These are phyloP conservation scores for Brachyrhaphis roseni DNA, from an alignment of 2,797 vertebrate species.

Conservation along the genomic window DNA sequence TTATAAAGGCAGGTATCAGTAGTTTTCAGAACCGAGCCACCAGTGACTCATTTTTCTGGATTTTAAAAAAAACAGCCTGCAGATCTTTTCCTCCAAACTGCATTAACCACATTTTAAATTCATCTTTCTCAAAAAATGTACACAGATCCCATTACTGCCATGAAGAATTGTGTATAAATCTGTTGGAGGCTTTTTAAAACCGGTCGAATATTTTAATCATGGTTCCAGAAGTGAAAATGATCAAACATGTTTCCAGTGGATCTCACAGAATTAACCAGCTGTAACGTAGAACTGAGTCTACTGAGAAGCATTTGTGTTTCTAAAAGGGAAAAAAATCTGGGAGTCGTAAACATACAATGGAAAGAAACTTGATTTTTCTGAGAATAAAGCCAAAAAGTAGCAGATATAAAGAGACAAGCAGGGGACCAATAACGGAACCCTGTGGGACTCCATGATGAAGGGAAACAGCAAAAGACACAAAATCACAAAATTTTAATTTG, in stretches of 20 bases:
- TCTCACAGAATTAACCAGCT: too few relatives aligned
- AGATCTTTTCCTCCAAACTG: neutral
- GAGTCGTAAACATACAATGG: neutral
- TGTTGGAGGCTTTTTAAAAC: neutral
- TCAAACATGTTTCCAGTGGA: too few relatives aligned
- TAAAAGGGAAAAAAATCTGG: neutral
- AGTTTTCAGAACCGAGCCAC: constrained; percentile 42
- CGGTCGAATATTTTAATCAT: neutral
- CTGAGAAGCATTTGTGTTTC: neutral
- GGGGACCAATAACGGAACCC: neutral
- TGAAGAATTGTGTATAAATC: neutral
- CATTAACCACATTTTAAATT: neutral
- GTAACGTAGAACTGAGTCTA: neutral
- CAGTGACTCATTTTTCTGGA: constrained; percentile 22
- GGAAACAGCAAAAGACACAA: neutral
- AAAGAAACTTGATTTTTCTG: neutral
- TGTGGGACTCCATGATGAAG: neutral
- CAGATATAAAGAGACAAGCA: neutral
- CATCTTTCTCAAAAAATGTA: neutral
- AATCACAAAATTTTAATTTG: neutral
- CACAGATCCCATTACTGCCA: too few relatives aligned
- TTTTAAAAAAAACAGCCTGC: constrained; percentile 32
- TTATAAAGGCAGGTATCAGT: constrained; percentile 38
- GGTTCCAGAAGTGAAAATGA: too few relatives aligned
- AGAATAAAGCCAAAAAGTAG: neutral